These are phyloP conservation scores for Druon quercuslanigerum DNA, from an alignment of 1,140 invertebrate species.

Conservation along the genomic window DNA sequence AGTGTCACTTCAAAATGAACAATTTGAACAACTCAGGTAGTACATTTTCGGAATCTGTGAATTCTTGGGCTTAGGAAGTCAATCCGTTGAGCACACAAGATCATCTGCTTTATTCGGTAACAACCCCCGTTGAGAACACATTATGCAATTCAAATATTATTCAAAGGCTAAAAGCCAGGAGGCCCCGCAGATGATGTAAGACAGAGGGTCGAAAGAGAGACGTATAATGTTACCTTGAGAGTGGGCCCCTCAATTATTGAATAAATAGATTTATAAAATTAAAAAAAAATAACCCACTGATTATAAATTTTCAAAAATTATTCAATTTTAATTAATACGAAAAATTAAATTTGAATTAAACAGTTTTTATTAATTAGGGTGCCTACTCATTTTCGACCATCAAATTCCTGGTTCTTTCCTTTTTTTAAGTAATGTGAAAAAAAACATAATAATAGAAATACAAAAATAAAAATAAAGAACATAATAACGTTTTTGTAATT, in stretches of 20 bases:
- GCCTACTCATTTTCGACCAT: too few relatives aligned
- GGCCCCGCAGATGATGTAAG: conserved; percentile 66
- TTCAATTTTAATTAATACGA: not conserved
- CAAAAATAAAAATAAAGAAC: too few relatives aligned
- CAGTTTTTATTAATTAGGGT: too few relatives aligned
- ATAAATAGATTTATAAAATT: not conserved
- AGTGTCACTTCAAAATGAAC: too few relatives aligned
- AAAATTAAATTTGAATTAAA: conserved; percentile 1
- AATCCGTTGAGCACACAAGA: conserved; percentile 65
- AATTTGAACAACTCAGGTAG: not conserved
- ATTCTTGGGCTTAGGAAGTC: conserved; percentile 46
- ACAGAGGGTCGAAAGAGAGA: conserved; percentile 40
- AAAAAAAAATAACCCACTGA: not conserved
- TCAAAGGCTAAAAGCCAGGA: conserved; percentile 74
- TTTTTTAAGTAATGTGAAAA: too few relatives aligned
- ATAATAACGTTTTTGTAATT: too few relatives aligned
- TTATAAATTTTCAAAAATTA: not conserved
- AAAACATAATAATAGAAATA: too few relatives aligned
- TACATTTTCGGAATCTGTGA: not conserved
- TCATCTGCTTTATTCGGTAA: conserved; percentile 65
- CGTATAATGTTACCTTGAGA: not conserved
- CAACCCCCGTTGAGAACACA: conserved; percentile 60
- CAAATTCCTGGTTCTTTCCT: too few relatives aligned
- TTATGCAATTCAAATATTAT: conserved; percentile 77
- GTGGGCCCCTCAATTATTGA: not conserved